Evolutionary conservation across 2,888 invertebrate genomes (phyloP).

Genomic region (Hirtodrosophila confusa): DNA sequence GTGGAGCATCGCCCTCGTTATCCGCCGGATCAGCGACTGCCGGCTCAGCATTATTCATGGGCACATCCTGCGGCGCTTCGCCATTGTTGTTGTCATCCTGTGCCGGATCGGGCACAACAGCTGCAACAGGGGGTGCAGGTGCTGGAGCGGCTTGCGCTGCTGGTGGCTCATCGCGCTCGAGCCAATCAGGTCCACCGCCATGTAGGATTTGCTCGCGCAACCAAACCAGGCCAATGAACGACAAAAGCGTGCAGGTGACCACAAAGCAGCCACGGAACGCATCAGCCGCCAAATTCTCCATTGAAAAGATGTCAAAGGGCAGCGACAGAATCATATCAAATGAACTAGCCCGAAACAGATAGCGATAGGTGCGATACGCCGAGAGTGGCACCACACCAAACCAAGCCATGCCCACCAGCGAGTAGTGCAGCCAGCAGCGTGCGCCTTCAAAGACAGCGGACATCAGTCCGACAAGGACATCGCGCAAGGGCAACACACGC

Average conservation of each 20-base stretch:
- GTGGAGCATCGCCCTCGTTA: constrained; percentile 83
- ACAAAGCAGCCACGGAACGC: constrained; percentile 98
- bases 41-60: constrained; percentile 55
- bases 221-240: constrained; percentile 99
- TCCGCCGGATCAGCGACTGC: constrained; percentile 82
- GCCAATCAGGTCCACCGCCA: constrained; percentile 98
- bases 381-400: constrained; percentile 97
- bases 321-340: constrained; percentile 92
- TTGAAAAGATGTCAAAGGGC: constrained; percentile 96
- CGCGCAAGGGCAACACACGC: constrained; percentile 95
- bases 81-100: constrained; percentile 84
- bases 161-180: constrained; percentile 88
- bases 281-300: constrained; percentile 96
- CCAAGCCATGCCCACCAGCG: constrained; percentile 98
- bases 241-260: constrained; percentile 97
- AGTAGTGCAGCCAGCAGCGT: constrained; percentile 98
- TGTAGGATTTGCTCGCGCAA: constrained; percentile 98
- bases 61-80: constrained; percentile 71
- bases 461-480: constrained; percentile 95
- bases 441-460: constrained; percentile 96
- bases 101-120: constrained; percentile 34
- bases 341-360: constrained; percentile 95
- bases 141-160: constrained; percentile 49
- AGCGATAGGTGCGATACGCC: constrained; percentile 97
- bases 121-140: constrained; percentile 73